Evolutionary conservation across 1,140 invertebrate species (phyloP), one percentile per base, ranked within the genome.

Genomic region (Bombus terrestris): DNA sequence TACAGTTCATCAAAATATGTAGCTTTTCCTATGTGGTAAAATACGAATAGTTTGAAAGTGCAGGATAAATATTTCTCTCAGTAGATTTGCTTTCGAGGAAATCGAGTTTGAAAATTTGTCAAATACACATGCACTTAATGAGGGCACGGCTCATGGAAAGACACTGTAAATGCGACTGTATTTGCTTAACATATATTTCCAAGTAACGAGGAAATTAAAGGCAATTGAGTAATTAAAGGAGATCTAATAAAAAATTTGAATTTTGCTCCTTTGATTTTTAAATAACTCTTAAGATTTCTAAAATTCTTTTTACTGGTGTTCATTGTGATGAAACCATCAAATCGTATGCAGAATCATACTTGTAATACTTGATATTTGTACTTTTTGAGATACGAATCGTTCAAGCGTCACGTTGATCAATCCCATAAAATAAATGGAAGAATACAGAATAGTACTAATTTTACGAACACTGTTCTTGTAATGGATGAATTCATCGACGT

Each of bases 91-190:
- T 35, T 32, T 18, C 18, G 22, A 53, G 32, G n/a, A 35, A 74
- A 35, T 35, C 73, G 25, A 53, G 32, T 74, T 74, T 74, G 73
- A 74, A 74, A 74, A 53, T 74, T 74, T 43, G 73, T 32, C 73
- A 53, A 43, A 43, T 74, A 74, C 43, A 74, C 73, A 53, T 74
- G 32, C 43, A 53, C 43, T 74, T 53, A 74, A 74, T 35, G 72
- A 74, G 35, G 10, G 35, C 35, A 53, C 18, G n/a, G 32, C 6
- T 53, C 73, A 10, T 13, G 32, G 32, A 53, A 53, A 74, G 43
- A 74, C 22, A 35, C 43, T 53, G n/a, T 32, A 35, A 74, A 74
- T 35, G 32, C 22, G 12, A 32, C 43, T 53, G 41, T n/a, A 18
- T 53, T 53, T 74, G 47, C 32, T 22, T 74, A 74, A 74, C 22